These are phyloP conservation scores for Leuciscus idus DNA, from an alignment of 2,113 vertebrate species.

Conservation along the genomic window DNA sequence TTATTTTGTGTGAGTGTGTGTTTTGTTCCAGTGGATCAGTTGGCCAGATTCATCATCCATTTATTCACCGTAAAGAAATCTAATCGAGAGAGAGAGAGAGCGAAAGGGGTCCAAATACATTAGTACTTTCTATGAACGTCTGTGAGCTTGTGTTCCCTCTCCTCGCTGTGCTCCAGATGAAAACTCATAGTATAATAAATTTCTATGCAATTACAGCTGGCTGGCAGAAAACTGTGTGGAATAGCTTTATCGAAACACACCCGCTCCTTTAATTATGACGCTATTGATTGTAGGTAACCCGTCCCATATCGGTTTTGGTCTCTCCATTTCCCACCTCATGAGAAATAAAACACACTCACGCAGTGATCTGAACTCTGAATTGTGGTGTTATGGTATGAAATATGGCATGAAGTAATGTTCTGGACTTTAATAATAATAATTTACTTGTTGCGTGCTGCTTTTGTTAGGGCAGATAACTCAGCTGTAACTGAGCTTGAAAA, in stretches of 20 bases:
- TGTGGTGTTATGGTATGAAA: constrained; percentile 41
- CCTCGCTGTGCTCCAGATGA: constrained; percentile 56
- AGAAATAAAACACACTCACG: constrained; percentile 23
- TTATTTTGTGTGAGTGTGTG: constrained; percentile 35
- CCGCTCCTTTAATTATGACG: constrained; percentile 71
- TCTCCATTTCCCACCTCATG: constrained; percentile 40
- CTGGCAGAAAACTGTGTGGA: constrained; percentile 68
- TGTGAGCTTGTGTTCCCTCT: constrained; percentile 5
- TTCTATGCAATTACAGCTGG: constrained; percentile 67
- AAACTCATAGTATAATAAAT: constrained; percentile 73
- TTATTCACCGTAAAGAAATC: constrained; percentile 50
- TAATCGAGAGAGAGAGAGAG: constrained; percentile 26
- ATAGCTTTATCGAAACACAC: constrained; percentile 75
- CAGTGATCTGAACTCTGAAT: constrained; percentile 27
- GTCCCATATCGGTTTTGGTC: constrained; percentile 50
- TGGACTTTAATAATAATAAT: not conserved
- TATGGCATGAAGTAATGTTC: constrained; percentile 27
- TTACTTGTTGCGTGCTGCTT: not conserved
- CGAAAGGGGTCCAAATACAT: constrained; percentile 49
- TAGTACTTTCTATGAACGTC: constrained; percentile 52
- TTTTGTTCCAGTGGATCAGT: constrained; percentile 37
- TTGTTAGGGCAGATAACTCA: not conserved
- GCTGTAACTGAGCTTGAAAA: not conserved
- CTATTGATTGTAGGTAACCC: constrained; percentile 73
- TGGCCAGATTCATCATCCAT: constrained; percentile 52